These are phyloP conservation scores for Enoplosus armatus DNA, from an alignment of 2,797 vertebrate species.

Conservation along the genomic window DNA sequence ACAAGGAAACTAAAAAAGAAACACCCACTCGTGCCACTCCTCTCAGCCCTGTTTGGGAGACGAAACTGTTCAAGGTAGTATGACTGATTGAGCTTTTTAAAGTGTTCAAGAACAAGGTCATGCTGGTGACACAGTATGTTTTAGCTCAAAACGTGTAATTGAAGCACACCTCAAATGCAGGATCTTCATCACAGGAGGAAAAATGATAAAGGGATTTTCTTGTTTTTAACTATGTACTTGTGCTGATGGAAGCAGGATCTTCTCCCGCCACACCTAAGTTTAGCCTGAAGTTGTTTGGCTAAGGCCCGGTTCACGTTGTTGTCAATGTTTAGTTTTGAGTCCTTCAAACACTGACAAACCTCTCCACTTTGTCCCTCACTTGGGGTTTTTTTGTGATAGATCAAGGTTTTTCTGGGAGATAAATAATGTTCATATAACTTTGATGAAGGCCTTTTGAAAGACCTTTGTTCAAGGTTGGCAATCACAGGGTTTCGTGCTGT, in stretches of 20 bases:
- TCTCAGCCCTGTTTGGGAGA: slow-evolving; percentile 21
- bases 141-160: slow-evolving; percentile 2
- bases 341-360: background rate
- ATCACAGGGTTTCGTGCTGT: slow-evolving; percentile 30
- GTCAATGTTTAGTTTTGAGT: slow-evolving; percentile 6
- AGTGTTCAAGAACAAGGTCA: slow-evolving; percentile 40
- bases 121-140: slow-evolving; percentile 3
- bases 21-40: slow-evolving; percentile 53
- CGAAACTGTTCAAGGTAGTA: slow-evolving; percentile 38
- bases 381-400: slow-evolving; percentile 27
- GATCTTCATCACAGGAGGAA: background rate
- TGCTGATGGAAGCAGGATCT: slow-evolving; percentile 32
- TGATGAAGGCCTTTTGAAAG: slow-evolving; percentile 57
- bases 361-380: slow-evolving; percentile 26
- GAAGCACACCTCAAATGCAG: background rate
- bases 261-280: slow-evolving; percentile 24
- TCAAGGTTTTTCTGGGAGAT: slow-evolving; percentile 63
- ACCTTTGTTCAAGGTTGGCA: slow-evolving; percentile 73
- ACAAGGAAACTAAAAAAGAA: slow-evolving; percentile 27
- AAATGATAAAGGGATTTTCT: background rate
- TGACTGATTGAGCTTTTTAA: slow-evolving; percentile 15
- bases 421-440: slow-evolving; percentile 43
- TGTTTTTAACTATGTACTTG: background rate
- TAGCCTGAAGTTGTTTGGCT: slow-evolving; percentile 37
- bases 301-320: background rate